Evolutionary conservation across 2,888 invertebrate genomes (phyloP).

Genomic region (Amblyjoppa proteus): DNA sequence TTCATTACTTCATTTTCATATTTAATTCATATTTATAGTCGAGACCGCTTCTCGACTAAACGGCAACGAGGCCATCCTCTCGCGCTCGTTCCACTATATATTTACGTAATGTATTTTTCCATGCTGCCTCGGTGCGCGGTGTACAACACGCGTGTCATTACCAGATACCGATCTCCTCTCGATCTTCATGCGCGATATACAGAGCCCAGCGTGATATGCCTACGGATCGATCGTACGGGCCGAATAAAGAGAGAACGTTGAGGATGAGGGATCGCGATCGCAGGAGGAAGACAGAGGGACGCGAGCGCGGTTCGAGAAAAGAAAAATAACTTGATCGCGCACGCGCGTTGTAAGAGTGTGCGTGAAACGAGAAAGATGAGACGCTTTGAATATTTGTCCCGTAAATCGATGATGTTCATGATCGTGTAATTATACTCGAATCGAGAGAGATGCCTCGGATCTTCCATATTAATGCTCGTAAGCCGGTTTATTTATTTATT

Average conservation of each 20-base stretch:
- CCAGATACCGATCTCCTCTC: constrained; percentile 57
- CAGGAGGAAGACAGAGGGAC: neutral
- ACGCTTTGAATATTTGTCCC: constrained; percentile 68
- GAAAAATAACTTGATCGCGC: constrained; percentile 27
- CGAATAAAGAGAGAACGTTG: constrained; percentile 16
- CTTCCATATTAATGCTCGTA: constrained; percentile 65
- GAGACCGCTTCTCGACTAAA: constrained; percentile 17
- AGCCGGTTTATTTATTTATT: constrained; percentile 66
- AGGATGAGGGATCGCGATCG: constrained; percentile 20
- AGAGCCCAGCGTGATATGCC: constrained; percentile 33
- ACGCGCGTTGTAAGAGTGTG: neutral
- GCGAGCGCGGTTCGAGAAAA: constrained; percentile 23
- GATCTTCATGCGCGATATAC: constrained; percentile 50
- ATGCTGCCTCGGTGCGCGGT: constrained; percentile 1
- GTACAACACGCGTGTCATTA: constrained; percentile 57
- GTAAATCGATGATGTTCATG: constrained; percentile 69
- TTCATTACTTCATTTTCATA: constrained; percentile 15
- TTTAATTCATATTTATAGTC: neutral
- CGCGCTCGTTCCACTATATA: constrained; percentile 50
- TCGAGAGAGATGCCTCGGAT: constrained; percentile 49
- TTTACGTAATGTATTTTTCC: constrained; percentile 59
- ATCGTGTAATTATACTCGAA: constrained; percentile 70
- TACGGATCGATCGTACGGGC: constrained; percentile 27
- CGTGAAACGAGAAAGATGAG: constrained; percentile 60
- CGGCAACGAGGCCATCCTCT: constrained; percentile 32